Conservation (phyloP, 2,113 vertebrate genomes). For the Syngnathus typhle region DNA sequence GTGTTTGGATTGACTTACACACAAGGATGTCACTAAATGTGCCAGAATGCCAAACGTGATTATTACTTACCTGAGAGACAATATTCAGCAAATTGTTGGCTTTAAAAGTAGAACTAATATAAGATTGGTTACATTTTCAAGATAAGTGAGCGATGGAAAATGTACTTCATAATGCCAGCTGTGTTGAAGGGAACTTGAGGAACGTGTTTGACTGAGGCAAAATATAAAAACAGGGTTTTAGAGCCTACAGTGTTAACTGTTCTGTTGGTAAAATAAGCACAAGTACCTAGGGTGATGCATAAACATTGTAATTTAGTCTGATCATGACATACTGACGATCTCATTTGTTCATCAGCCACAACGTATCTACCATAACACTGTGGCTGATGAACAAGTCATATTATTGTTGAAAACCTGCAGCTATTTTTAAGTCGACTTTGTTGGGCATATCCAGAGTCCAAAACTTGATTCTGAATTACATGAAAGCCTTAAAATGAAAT, state of each 20-base stretch:
- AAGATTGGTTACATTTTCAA: background rate
- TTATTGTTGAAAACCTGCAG: background rate
- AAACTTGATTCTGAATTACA: background rate
- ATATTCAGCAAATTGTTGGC: background rate
- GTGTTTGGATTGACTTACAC: conserved; percentile 45
- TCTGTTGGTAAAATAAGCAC: background rate
- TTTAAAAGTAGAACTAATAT: background rate
- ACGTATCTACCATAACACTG: no score
- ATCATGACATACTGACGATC: no score
- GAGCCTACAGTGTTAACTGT: background rate
- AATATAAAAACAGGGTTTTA: background rate
- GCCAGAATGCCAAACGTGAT: background rate
- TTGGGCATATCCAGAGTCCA: background rate
- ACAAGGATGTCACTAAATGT: conserved; percentile 6
- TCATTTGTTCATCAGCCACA: no score
- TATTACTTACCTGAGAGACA: background rate
- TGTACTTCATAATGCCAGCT: background rate
- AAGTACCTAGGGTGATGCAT: background rate
- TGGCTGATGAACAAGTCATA: no score
- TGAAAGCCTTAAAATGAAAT: no score
- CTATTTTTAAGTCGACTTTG: background rate
- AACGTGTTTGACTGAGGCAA: no score
- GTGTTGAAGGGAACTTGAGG: background rate
- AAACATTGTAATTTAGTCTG: background rate
- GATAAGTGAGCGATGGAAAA: background rate